phyloP scores from a whole-genome alignment of 2,113 vertebrate species.

The Chitala chitala region DNA sequence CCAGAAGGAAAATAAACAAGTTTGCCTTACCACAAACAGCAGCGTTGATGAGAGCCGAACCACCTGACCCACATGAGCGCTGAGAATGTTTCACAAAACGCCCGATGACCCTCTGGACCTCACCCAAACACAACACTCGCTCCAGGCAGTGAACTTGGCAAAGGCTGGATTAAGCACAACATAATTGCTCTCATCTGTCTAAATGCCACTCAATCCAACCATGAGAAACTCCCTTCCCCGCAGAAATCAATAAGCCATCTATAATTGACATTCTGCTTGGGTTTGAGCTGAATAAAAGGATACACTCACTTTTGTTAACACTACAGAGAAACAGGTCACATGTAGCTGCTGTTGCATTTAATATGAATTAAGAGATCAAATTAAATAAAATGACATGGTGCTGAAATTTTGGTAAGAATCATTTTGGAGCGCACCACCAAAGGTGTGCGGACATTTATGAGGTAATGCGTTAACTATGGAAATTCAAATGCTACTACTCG shows the following conservation, averaged over 20 bases:
- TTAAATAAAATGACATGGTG: background rate
- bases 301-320: background rate
- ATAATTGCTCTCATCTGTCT: slow-evolving; percentile 12
- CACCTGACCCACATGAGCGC: too few species aligned
- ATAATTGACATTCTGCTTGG: background rate
- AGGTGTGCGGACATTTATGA: too few species aligned
- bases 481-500: background rate
- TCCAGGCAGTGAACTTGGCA: background rate
- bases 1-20: too few species aligned
- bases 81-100: background rate
- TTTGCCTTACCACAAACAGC: too few species aligned
- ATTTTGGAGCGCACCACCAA: background rate
- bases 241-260: slow-evolving; percentile 5
- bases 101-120: background rate
- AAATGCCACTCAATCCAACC: background rate
- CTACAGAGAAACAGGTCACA: background rate
- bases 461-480: too few species aligned
- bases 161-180: background rate
- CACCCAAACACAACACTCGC: background rate
- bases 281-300: background rate
- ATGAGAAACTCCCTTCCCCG: too few species aligned
- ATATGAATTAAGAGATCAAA: background rate
- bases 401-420: background rate
- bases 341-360: background rate
- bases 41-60: too few species aligned